These are phyloP conservation scores for Amia ocellicauda DNA, from an alignment of 2,113 vertebrate species.

Conservation along the genomic window DNA sequence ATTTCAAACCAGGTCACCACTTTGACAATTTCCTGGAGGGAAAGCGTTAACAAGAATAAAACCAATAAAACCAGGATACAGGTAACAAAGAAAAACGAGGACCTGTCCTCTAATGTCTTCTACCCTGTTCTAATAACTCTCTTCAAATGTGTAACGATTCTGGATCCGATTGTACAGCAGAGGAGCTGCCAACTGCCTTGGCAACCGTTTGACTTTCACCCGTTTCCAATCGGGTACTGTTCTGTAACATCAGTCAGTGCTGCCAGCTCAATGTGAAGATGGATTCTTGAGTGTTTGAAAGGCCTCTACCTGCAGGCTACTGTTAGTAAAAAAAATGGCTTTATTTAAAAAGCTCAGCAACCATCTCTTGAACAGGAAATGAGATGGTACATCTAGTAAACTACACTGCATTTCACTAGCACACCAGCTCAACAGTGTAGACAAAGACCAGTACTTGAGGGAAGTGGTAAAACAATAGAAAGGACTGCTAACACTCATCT, in stretches of 20 bases:
- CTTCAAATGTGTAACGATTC: not conserved
- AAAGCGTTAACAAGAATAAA: no score
- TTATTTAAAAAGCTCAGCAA: not conserved
- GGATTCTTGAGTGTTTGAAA: not conserved
- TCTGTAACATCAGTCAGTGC: not conserved
- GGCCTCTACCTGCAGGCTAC: not conserved
- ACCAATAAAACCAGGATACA: conserved; percentile 16
- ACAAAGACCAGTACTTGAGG: conserved; percentile 1
- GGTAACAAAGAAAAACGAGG: conserved; percentile 7
- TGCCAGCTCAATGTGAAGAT: not conserved
- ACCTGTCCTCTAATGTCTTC: no score
- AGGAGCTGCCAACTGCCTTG: not conserved
- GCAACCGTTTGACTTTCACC: not conserved
- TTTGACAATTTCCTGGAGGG: no score
- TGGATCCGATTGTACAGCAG: not conserved
- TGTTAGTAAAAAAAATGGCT: not conserved
- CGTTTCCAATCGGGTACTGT: not conserved
- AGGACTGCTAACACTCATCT: no score
- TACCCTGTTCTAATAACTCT: not conserved
- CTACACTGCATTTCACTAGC: not conserved
- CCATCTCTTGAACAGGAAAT: not conserved
- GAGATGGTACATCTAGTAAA: not conserved
- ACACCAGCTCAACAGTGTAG: not conserved
- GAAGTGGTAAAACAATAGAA: not conserved
- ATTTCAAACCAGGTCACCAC: no score